A percentile compares a stretch with the other conserved stretches of the same genome.
These are phyloP conservation scores for Oreochromis tanganicae DNA, from an alignment of 2,113 vertebrate species.

Conservation along the genomic window DNA sequence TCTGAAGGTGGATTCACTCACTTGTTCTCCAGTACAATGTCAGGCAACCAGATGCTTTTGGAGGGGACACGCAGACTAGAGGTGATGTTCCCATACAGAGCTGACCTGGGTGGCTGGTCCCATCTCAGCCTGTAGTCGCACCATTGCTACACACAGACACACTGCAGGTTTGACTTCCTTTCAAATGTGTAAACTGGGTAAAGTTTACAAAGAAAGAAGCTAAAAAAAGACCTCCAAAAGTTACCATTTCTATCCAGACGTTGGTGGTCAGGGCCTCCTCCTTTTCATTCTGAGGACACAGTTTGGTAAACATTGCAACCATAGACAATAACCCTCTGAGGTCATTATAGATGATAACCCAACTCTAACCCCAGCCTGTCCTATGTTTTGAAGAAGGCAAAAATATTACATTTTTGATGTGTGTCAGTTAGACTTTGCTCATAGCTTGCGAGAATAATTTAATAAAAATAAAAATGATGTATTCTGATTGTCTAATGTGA, in stretches of 20 bases:
- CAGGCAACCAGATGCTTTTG: conserved; percentile 88
- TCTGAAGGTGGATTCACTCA: conserved; percentile 48
- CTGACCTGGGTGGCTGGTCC: conserved; percentile 67
- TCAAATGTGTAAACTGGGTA: background rate
- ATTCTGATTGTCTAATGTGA: background rate
- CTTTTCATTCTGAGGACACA: conserved; percentile 80
- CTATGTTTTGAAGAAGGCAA: rapidly evolving
- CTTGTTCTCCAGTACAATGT: conserved; percentile 93
- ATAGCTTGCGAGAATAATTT: background rate
- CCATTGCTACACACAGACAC: conserved; percentile 78
- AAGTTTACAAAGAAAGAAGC: background rate
- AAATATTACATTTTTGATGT: background rate
- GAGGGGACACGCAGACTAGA: conserved; percentile 79
- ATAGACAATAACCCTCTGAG: background rate
- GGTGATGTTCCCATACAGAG: conserved; percentile 76
- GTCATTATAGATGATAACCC: background rate
- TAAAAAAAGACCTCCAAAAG: background rate
- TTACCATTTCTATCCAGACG: conserved; percentile 96
- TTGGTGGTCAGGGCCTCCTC: conserved; percentile 91
- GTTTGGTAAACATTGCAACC: background rate
- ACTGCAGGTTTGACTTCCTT: background rate
- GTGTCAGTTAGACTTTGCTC: background rate
- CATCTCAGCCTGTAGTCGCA: conserved; percentile 85
- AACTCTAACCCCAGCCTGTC: background rate
- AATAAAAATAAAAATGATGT: background rate